Percentiles rank a stretch among this genome's conserved stretches.
Evolutionary conservation across 2,113 vertebrate species (phyloP).

Genomic region (Sprattus sprattus): DNA sequence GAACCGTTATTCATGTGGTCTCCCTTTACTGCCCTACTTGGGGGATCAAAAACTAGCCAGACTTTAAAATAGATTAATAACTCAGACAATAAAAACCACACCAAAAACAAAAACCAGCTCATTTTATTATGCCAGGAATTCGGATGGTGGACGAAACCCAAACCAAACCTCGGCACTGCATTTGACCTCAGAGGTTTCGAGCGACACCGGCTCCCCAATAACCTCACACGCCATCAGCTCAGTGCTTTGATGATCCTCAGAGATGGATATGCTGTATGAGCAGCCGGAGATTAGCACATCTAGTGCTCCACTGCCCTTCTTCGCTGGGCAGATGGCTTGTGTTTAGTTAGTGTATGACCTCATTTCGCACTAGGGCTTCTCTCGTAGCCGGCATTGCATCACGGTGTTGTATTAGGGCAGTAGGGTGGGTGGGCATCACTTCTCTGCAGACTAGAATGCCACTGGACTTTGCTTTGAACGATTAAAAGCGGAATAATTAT

Average conservation of each 20-base stretch:
- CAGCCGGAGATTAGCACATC: constrained; percentile 22
- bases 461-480: background rate
- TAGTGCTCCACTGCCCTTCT: constrained; percentile 16
- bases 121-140: background rate
- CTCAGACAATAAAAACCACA: background rate
- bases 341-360: constrained; percentile 39
- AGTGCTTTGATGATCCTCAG: constrained; percentile 7
- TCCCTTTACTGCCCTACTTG: background rate
- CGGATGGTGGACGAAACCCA: background rate
- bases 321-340: constrained; percentile 37
- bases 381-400: background rate
- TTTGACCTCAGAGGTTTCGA: background rate
- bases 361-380: constrained; percentile 23
- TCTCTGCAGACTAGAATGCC: background rate
- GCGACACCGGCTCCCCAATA: background rate
- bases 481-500: background rate
- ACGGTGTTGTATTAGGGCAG: background rate
- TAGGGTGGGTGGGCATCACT: background rate
- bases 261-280: background rate
- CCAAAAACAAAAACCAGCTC: background rate
- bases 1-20: background rate
- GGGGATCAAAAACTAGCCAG: background rate
- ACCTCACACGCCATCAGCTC: background rate
- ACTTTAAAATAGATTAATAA: constrained; percentile 6
- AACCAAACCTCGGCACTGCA: background rate